Conservation (phyloP, 2,113 vertebrate genomes). For the Todiramphus saurophagus region DNA sequence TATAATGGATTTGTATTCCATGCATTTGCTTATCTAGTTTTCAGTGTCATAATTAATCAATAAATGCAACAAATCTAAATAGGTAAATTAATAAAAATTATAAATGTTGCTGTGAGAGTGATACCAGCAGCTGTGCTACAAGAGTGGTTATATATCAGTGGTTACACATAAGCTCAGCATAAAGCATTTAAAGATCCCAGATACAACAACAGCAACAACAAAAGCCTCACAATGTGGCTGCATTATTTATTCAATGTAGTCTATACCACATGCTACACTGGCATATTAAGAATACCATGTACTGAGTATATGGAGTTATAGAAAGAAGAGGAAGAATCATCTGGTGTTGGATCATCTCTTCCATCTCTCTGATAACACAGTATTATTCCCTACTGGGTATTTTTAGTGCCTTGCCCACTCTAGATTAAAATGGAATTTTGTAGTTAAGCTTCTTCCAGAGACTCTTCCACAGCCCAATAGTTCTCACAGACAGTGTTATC, state of each 20-base stretch:
- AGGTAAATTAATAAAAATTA: not conserved
- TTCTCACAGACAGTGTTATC: not conserved
- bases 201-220: not conserved
- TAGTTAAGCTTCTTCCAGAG: not conserved
- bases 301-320: not conserved
- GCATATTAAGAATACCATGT: not conserved
- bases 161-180: not conserved
- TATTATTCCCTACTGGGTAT: not conserved
- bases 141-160: not conserved
- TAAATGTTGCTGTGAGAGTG: not conserved
- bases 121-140: not conserved
- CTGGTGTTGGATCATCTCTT: not conserved
- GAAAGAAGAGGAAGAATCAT: not conserved
- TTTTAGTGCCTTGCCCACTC: not conserved
- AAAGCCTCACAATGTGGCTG: not conserved
- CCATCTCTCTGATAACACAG: not conserved
- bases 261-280: not conserved
- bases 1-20: not conserved
- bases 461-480: not conserved
- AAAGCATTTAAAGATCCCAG: not conserved
- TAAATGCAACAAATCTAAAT: not conserved
- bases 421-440: not conserved
- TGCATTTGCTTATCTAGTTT: not conserved
- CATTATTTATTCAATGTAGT: not conserved
- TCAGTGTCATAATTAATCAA: not conserved